These are phyloP conservation scores for Rhimphoctona megacephalus DNA, from an alignment of 2,888 invertebrate species.

Conservation along the genomic window DNA sequence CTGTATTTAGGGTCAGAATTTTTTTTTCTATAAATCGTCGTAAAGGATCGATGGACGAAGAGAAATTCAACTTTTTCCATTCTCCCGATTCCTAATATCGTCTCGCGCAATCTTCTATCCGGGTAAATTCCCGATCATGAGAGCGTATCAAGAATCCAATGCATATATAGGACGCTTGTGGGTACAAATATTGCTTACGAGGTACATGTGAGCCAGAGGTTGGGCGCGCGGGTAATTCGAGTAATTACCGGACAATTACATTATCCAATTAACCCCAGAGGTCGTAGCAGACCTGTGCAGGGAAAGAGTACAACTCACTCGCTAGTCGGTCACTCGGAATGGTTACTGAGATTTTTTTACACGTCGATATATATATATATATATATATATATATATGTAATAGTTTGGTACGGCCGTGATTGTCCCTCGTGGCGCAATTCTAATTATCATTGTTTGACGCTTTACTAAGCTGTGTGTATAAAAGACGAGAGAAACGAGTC, in stretches of 20 bases:
- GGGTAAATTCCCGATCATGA: neutral
- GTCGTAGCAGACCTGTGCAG: slow-evolving; percentile 70
- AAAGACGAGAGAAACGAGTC: slow-evolving; percentile 31
- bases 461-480: slow-evolving; percentile 61
- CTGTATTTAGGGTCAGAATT: neutral
- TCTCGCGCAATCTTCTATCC: neutral
- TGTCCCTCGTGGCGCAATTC: slow-evolving; percentile 81
- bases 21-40: neutral
- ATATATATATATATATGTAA: neutral
- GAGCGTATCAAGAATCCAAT: neutral
- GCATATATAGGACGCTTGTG: neutral
- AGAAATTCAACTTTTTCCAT: neutral
- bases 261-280: slow-evolving; percentile 84
- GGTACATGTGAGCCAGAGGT: slow-evolving; percentile 69
- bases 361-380: slow-evolving; percentile 3
- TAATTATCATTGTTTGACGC: slow-evolving; percentile 82
- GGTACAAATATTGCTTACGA: neutral
- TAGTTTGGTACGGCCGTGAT: slow-evolving; percentile 76
- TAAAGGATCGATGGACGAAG: neutral
- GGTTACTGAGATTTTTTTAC: slow-evolving; percentile 50
- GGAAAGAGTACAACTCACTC: slow-evolving; percentile 45
- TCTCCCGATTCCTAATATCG: neutral
- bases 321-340: slow-evolving; percentile 71
- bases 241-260: slow-evolving; percentile 84
- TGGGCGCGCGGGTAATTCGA: slow-evolving; percentile 81